A percentile compares a stretch with the other conserved stretches of the same genome.
Evolutionary conservation across 2,888 invertebrate genomes (phyloP).

Genomic region (Phlogophora meticulosa): DNA sequence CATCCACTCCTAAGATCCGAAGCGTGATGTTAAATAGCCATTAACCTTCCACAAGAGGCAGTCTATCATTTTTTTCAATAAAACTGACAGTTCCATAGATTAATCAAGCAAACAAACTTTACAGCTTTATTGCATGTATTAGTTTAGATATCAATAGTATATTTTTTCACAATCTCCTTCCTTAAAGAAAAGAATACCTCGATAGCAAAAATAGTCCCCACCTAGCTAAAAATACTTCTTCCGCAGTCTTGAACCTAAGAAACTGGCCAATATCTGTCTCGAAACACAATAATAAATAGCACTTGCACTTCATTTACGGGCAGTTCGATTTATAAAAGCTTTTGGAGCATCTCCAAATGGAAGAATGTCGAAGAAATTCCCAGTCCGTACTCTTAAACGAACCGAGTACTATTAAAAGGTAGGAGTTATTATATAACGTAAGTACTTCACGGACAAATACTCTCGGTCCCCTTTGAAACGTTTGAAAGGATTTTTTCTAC

Average conservation of each 20-base stretch:
- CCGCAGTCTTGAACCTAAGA: neutral
- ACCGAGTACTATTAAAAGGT: constrained; percentile 77
- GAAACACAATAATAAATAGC: constrained; percentile 68
- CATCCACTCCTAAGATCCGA: no score
- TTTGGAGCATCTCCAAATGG: constrained; percentile 87
- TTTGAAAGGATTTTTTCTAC: constrained; percentile 44
- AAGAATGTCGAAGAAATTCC: constrained; percentile 63
- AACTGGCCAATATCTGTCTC: constrained; percentile 40
- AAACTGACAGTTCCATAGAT: no score
- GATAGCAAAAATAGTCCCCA: neutral
- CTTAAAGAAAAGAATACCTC: neutral
- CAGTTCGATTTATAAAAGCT: constrained; percentile 84
- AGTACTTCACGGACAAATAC: constrained; percentile 50
- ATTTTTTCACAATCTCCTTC: neutral
- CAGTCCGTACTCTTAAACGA: constrained; percentile 69
- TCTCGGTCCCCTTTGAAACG: constrained; percentile 39
- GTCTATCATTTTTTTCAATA: no score
- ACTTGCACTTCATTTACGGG: constrained; percentile 78
- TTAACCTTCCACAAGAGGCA: no score
- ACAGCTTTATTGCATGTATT: no score
- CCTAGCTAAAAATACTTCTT: constrained; percentile 27
- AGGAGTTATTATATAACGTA: constrained; percentile 75
- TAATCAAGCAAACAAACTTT: no score
- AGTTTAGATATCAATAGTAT: no score
- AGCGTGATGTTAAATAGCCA: no score